Percentiles rank a stretch among this genome's conserved stretches.
Conservation (phyloP, 2,113 vertebrate species). For the Amphiprion ocellaris region DNA sequence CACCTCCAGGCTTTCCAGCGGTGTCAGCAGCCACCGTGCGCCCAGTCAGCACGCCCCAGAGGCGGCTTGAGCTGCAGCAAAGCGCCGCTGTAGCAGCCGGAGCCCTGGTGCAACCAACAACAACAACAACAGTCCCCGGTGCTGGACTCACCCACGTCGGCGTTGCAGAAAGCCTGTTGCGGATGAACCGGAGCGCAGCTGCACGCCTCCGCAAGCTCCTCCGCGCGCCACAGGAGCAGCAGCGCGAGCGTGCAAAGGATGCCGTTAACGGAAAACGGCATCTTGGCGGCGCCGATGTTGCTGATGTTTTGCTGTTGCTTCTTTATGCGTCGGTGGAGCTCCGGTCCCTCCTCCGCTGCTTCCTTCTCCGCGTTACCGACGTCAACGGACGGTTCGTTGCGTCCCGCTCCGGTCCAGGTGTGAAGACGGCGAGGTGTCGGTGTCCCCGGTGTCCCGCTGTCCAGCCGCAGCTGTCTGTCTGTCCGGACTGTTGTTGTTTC, state of each 20-base stretch:
- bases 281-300: constrained; percentile 66
- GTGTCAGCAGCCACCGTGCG: constrained; percentile 21
- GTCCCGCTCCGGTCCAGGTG: constrained; percentile 40
- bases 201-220: constrained; percentile 90
- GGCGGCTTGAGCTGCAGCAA: constrained; percentile 18
- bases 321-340: constrained; percentile 53
- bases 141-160: constrained; percentile 91
- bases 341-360: constrained; percentile 23
- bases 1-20: constrained; percentile 28
- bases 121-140: constrained; percentile 26
- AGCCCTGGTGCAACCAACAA: constrained; percentile 39
- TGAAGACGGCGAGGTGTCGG: constrained; percentile 17
- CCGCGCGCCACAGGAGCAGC: constrained; percentile 86
- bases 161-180: constrained; percentile 98
- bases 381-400: constrained; percentile 20
- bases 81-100: not conserved
- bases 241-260: constrained; percentile 87
- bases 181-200: constrained; percentile 96
- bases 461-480: constrained; percentile 9
- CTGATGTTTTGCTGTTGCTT: constrained; percentile 10
- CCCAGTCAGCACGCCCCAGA: constrained; percentile 10
- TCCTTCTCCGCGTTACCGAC: not conserved
- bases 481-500: constrained; percentile 76
- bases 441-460: not conserved
- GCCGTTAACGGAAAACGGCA: constrained; percentile 83